phyloP scores from a whole-genome alignment of 2,888 invertebrate genomes.

The Tipula lateralis region DNA sequence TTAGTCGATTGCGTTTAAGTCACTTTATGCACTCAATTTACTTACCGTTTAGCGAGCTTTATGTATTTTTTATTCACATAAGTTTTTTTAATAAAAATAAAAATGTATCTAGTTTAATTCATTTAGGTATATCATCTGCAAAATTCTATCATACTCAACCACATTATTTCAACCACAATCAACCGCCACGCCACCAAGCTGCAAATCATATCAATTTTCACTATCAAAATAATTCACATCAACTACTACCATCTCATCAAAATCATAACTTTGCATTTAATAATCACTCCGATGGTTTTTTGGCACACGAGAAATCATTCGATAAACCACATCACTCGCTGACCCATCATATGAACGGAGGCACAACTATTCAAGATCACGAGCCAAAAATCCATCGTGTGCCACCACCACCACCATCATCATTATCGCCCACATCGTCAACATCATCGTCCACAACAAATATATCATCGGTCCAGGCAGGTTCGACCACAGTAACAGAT shows the following conservation, averaged over 20 bases:
- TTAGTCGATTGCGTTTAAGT: background rate
- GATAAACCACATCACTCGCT: background rate
- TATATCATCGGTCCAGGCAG: background rate
- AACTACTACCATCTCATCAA: background rate
- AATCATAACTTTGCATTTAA: background rate
- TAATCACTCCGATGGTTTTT: background rate
- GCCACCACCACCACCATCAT: background rate
- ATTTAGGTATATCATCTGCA: background rate
- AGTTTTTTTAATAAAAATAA: background rate
- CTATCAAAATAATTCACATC: background rate
- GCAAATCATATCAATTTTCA: background rate
- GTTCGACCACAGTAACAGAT: background rate
- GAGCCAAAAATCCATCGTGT: background rate
- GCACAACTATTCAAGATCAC: background rate
- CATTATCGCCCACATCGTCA: background rate
- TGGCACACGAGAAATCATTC: background rate
- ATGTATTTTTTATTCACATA: background rate
- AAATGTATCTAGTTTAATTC: conserved; percentile 24
- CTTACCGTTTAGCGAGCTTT: background rate
- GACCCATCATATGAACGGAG: background rate
- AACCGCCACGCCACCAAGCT: background rate
- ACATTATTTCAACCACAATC: background rate
- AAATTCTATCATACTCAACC: background rate
- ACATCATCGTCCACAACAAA: background rate
- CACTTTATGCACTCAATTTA: background rate